Evolutionary conservation across 2,113 vertebrate genomes (phyloP), one percentile per base, ranked within the genome.

Genomic region (Gymnorhina tibicen): DNA sequence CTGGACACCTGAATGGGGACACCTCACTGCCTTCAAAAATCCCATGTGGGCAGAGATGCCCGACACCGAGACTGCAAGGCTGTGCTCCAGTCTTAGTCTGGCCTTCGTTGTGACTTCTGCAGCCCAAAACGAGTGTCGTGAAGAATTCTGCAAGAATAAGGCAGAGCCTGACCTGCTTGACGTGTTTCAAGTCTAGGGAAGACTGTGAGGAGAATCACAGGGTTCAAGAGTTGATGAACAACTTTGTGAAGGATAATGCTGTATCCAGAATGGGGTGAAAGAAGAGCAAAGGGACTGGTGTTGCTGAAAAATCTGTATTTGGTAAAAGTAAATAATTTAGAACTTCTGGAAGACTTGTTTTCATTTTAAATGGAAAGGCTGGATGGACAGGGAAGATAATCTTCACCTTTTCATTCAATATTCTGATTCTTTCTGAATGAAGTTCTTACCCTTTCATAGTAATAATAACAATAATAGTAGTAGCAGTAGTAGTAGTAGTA

Each of bases 31-130:
- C 72, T 76, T 44, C 63, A 73, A n/a, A 85, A 68, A 5, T 4
- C 42, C 19, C 6, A 4, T 0, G 3, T 32, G 35, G 19, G 47
- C 62, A 74, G 64, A 50, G 55, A 58, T 24, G 44, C 8, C 9
- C 62, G 49, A 9, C 0, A 1, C 0, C 77, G 33, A 52, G 23
- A 7, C 26, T 35, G 50, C 24, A 44, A n/a, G 13, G 7, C 37
- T 77, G 21, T 27, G 22, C 35, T 49, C 33, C 16, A 7, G 11
- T 68, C 5, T 24, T 17, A 18, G 63, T 24, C n/a, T 41, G n/a
- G 23, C 42, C 28, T 46, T 78, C 1, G 0, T 8, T 58, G 53
- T 14, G 47, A 6, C 23, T 72, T 30, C 67, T 83, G 30, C 35
- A 52, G 49, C 58, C 67, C 63, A 35, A 75, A 86, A 52, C 7